Percentiles rank a stretch among this genome's conserved stretches.
These are phyloP conservation scores for Sipha flava DNA, from an alignment of 1,140 invertebrate species.

Conservation along the genomic window DNA sequence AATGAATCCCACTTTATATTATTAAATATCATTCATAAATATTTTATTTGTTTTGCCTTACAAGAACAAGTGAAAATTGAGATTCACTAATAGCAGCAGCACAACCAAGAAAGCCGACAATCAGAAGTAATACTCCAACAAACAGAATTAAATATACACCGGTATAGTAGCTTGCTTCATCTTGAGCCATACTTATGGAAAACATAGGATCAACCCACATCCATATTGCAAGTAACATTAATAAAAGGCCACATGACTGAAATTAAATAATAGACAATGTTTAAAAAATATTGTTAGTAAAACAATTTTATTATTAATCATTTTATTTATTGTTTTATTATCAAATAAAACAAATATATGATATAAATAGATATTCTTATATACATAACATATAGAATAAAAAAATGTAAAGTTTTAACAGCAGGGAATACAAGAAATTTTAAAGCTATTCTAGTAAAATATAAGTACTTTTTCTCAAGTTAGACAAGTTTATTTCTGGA, in stretches of 20 bases:
- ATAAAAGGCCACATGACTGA: conserved; percentile 62
- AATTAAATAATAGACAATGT: no score
- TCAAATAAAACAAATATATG: no score
- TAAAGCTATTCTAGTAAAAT: no score
- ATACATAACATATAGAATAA: no score
- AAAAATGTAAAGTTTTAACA: no score
- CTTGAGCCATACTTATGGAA: conserved; percentile 58
- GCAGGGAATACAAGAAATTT: no score
- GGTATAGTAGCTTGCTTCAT: conserved; percentile 59
- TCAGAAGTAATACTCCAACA: conserved; percentile 67
- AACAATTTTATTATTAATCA: no score
- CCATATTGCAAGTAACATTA: conserved; percentile 61
- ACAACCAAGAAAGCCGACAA: conserved; percentile 83
- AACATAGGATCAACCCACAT: conserved; percentile 67
- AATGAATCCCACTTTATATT: conserved; percentile 37
- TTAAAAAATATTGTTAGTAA: no score
- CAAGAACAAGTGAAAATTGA: conserved; percentile 74
- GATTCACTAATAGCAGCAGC: conserved; percentile 81
- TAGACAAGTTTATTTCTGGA: no score
- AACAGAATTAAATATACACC: conserved; percentile 67
- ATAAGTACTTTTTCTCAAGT: no score
- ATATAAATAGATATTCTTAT: no score
- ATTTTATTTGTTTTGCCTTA: conserved; percentile 45
- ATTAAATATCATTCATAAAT: not conserved
- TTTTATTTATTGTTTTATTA: no score